phyloP scores from a whole-genome alignment of 2,888 invertebrate species.

The Neoitamus cyanurus region DNA sequence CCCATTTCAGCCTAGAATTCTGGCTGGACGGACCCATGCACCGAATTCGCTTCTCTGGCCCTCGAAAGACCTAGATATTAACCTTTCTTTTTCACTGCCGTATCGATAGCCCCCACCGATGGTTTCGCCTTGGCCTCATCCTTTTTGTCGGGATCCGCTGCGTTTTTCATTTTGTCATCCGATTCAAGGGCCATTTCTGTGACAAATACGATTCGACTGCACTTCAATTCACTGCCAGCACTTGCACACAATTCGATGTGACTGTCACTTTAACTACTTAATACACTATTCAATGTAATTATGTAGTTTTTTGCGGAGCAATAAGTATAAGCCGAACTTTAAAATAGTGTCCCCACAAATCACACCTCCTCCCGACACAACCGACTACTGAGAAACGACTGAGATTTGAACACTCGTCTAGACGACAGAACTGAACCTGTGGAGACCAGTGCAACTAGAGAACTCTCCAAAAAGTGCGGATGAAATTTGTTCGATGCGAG shows the following conservation, averaged over 20 bases:
- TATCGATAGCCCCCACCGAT: constrained; percentile 55
- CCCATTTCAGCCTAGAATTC: background rate
- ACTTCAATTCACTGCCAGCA: background rate
- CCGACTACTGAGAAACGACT: constrained; percentile 54
- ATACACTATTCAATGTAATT: background rate
- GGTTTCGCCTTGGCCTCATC: constrained; percentile 54
- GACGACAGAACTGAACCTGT: background rate
- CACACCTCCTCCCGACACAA: constrained; percentile 51
- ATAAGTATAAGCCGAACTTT: constrained; percentile 7
- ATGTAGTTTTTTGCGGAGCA: background rate
- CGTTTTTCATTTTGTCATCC: constrained; percentile 56
- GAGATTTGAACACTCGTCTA: constrained; percentile 48
- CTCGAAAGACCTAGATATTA: background rate
- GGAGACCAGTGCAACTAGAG: too few relatives aligned
- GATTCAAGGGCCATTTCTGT: constrained; percentile 59
- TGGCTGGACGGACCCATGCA: background rate
- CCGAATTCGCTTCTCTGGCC: background rate
- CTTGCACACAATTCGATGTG: background rate
- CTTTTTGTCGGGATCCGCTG: constrained; percentile 52
- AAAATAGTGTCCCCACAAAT: constrained; percentile 13
- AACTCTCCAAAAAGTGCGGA: background rate
- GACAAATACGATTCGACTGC: background rate
- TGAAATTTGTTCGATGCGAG: too few relatives aligned
- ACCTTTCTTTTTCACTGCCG: constrained; percentile 45
- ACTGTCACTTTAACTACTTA: background rate